Conservation (phyloP, 2,113 vertebrate species). For the Cepphus grylle region DNA sequence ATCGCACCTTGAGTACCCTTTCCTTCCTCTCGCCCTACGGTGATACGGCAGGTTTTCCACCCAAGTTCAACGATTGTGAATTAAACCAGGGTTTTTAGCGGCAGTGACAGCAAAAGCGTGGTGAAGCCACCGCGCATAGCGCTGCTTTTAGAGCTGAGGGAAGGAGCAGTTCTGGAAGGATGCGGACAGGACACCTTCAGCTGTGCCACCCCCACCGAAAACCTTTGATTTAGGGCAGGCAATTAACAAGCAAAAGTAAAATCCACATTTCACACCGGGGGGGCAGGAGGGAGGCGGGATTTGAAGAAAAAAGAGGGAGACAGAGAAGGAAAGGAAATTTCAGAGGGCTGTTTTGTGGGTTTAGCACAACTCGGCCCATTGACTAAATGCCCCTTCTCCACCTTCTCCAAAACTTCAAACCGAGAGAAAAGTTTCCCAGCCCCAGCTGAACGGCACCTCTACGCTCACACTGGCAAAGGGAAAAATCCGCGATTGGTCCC, state of each 20-base stretch:
- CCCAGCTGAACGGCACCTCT: neutral
- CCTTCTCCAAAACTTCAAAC: neutral
- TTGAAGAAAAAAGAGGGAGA: neutral
- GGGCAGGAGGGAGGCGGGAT: too few species aligned
- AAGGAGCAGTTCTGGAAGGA: neutral
- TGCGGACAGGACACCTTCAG: neutral
- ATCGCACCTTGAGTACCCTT: neutral
- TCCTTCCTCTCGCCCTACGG: neutral
- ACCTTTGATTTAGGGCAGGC: constrained; percentile 64
- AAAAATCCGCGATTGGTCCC: neutral
- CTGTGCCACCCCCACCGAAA: neutral
- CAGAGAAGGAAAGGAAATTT: constrained; percentile 52
- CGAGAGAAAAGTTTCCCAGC: neutral
- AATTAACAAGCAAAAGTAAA: constrained; percentile 77
- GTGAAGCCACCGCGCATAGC: neutral
- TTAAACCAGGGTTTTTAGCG: neutral
- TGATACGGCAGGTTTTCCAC: neutral
- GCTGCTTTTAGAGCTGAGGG: neutral
- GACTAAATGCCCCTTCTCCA: neutral
- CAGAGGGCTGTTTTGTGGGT: constrained; percentile 59
- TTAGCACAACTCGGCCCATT: neutral
- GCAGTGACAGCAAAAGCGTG: neutral
- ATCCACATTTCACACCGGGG: constrained; percentile 72
- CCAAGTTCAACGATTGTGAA: neutral
- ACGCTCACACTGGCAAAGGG: neutral